phyloP scores from a whole-genome alignment of 2,113 vertebrate species.

The Mustela lutreola region DNA sequence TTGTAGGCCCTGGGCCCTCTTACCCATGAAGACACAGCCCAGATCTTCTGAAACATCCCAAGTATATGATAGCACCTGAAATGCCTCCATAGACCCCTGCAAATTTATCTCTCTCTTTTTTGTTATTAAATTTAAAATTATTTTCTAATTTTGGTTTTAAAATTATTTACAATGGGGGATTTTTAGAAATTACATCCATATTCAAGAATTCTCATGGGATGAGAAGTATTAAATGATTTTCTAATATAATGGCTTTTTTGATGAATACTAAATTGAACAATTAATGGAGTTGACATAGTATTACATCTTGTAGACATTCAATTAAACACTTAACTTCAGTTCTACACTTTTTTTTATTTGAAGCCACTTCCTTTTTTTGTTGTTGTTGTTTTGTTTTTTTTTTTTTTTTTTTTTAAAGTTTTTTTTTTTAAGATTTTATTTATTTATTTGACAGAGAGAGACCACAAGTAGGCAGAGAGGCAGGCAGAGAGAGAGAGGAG shows the following conservation, averaged over 20 bases:
- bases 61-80: not conserved
- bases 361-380: not conserved
- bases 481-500: no score
- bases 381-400: not conserved
- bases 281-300: conserved; percentile 52
- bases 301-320: conserved; percentile 48
- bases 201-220: conserved; percentile 20
- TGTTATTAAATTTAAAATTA: conserved; percentile 39
- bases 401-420: no score
- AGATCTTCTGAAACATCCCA: not conserved
- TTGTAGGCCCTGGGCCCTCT: not conserved
- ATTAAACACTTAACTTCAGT: conserved; percentile 44
- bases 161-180: conserved; percentile 50
- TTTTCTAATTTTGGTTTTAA: conserved; percentile 56
- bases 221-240: conserved; percentile 47
- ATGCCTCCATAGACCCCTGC: not conserved
- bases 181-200: conserved; percentile 49
- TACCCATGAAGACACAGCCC: not conserved
- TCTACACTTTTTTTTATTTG: not conserved
- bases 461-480: no score
- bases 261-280: conserved; percentile 42
- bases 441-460: no score
- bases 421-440: no score
- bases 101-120: not conserved
- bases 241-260: conserved; percentile 53